A percentile compares a stretch with the other conserved stretches of the same genome.
Evolutionary conservation across 2,113 vertebrate genomes (phyloP).

Genomic region (Otus sunia): DNA sequence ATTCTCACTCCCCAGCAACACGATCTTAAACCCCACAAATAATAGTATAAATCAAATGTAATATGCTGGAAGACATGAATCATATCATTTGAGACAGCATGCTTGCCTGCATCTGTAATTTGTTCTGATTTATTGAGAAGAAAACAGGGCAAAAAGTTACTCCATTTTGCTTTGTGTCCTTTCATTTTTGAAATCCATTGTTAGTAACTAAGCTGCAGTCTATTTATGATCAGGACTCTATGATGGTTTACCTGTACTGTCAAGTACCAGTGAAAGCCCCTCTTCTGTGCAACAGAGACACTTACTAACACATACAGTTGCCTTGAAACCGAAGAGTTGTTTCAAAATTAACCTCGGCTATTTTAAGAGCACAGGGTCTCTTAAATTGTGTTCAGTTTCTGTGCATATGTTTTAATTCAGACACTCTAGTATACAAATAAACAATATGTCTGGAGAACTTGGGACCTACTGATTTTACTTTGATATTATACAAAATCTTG

Average conservation of each 20-base stretch:
- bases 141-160: background rate
- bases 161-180: background rate
- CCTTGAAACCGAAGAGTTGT: constrained; percentile 47
- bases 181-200: constrained; percentile 2
- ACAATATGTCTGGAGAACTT: constrained; percentile 43
- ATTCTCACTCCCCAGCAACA: background rate
- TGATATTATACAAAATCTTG: constrained; percentile 74
- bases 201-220: background rate
- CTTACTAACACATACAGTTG: background rate
- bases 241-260: background rate
- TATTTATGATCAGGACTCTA: constrained; percentile 13
- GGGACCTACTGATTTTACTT: constrained; percentile 60
- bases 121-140: constrained; percentile 32
- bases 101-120: background rate
- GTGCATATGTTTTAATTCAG: constrained; percentile 37
- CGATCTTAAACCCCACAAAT: background rate
- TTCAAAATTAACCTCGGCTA: constrained; percentile 53
- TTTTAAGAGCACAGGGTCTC: background rate
- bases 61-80: background rate
- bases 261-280: constrained; percentile 27
- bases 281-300: constrained; percentile 10
- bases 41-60: background rate
- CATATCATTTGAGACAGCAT: background rate
- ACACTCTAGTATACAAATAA: constrained; percentile 38
- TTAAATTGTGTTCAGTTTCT: background rate